These are phyloP conservation scores for Drosophila eohydei DNA, from an alignment of 2,888 invertebrate genomes.

Conservation along the genomic window DNA sequence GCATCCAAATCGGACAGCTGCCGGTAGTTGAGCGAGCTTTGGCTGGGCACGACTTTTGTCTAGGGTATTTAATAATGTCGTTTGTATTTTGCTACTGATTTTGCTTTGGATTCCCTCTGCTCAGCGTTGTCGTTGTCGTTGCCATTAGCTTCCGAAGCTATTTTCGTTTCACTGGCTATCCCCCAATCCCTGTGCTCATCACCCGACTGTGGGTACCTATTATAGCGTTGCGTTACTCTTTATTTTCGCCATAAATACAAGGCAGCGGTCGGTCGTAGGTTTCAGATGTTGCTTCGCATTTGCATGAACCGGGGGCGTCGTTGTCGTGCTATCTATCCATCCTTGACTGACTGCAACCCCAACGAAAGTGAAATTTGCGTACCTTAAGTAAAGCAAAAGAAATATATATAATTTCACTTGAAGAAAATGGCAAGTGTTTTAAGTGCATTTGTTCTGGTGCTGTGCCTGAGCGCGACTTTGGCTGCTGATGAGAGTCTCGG, in stretches of 20 bases:
- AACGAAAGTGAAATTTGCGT: conserved; percentile 40
- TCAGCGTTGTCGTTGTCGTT: conserved; percentile 41
- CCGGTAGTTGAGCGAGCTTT: conserved; percentile 60
- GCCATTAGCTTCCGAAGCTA: conserved; percentile 53
- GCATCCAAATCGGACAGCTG: conserved; percentile 69
- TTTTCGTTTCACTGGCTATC: conserved; percentile 50
- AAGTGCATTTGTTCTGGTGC: conserved; percentile 25
- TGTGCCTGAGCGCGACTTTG: conserved; percentile 27
- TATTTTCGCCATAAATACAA: conserved; percentile 74
- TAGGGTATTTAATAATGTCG: conserved; percentile 73
- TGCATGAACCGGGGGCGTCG: conserved; percentile 50
- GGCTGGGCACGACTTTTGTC: conserved; percentile 52
- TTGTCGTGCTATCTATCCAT: not conserved
- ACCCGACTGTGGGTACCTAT: conserved; percentile 37
- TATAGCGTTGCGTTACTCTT: conserved; percentile 47
- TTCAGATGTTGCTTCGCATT: conserved; percentile 68
- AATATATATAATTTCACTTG: not conserved
- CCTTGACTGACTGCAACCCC: not conserved
- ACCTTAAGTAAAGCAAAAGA: not conserved
- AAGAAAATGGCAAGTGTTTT: conserved; percentile 26
- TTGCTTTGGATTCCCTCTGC: conserved; percentile 44
- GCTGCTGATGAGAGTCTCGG: conserved; percentile 35
- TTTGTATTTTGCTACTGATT: conserved; percentile 64
- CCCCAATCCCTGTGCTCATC: conserved; percentile 20
- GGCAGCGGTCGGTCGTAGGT: conserved; percentile 38